A percentile compares a stretch with the other conserved stretches of the same genome.
Conservation (phyloP, 92 coral and sea anemone species). For the Montipora capitata region DNA sequence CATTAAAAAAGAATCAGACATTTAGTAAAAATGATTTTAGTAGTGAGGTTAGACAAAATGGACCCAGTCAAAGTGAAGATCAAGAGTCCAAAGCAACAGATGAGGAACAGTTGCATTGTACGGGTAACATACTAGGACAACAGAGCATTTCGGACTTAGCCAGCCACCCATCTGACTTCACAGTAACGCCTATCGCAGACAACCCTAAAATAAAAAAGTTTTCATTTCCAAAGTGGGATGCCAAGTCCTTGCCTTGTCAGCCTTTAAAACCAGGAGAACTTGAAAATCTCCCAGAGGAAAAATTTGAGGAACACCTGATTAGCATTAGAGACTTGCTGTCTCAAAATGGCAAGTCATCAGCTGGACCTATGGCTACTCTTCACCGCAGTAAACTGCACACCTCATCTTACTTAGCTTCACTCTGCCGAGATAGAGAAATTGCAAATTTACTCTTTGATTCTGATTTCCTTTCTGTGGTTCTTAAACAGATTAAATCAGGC, state of each 20-base stretch:
- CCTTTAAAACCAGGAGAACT: constrained; percentile 92
- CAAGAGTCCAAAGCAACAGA: constrained; percentile 18
- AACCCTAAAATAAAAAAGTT: constrained; percentile 93
- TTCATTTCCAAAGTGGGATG: constrained; percentile 89
- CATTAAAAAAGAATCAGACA: constrained; percentile 28
- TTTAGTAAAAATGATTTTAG: not conserved
- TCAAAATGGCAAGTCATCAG: constrained; percentile 68
- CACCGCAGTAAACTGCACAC: constrained; percentile 94
- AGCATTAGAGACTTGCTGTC: constrained; percentile 75
- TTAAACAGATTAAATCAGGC: constrained; percentile 87
- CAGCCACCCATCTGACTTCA: constrained; percentile 91
- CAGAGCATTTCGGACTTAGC: constrained; percentile 65
- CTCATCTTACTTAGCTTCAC: constrained; percentile 86
- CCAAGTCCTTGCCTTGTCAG: constrained; percentile 90
- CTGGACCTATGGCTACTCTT: constrained; percentile 79
- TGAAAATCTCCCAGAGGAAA: constrained; percentile 74
- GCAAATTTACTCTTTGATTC: constrained; percentile 92
- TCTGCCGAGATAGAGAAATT: constrained; percentile 89
- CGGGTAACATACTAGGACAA: constrained; percentile 5
- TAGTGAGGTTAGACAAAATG: constrained; percentile 3
- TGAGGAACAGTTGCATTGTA: not conserved
- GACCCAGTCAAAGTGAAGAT: constrained; percentile 14
- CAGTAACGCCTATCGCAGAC: constrained; percentile 92
- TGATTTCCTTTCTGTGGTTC: constrained; percentile 79
- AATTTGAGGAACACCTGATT: constrained; percentile 76